These are phyloP conservation scores for Thaumatotibia leucotreta DNA, from an alignment of 1,140 invertebrate genomes.

Conservation along the genomic window DNA sequence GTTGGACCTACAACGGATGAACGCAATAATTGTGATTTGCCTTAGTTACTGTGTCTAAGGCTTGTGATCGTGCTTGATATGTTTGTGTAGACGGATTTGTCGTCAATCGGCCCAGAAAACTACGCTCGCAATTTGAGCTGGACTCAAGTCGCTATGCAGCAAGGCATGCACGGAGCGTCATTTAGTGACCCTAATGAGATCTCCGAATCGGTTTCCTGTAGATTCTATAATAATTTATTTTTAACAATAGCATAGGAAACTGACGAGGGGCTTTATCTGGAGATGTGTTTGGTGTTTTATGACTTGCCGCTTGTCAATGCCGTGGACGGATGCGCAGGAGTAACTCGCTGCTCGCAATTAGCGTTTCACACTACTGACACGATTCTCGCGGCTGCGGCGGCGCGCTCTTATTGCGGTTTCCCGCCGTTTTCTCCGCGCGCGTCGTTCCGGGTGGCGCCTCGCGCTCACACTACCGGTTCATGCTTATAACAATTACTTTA, in stretches of 20 bases:
- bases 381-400: constrained; percentile 55
- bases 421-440: constrained; percentile 66
- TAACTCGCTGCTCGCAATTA: constrained; percentile 58
- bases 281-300: constrained; percentile 26
- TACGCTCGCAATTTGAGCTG: constrained; percentile 70
- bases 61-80: constrained; percentile 48
- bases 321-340: constrained; percentile 11
- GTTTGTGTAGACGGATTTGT: constrained; percentile 44
- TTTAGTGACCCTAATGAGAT: constrained; percentile 63
- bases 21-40: constrained; percentile 72
- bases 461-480: constrained; percentile 47
- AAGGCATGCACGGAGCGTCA: constrained; percentile 65
- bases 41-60: constrained; percentile 70
- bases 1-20: constrained; percentile 40
- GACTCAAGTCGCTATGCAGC: constrained; percentile 65
- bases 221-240: constrained; percentile 74
- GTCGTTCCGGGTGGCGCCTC: constrained; percentile 70
- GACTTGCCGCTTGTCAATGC: constrained; percentile 48
- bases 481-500: constrained; percentile 50
- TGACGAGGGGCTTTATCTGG: constrained; percentile 68
- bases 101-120: constrained; percentile 47
- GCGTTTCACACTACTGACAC: constrained; percentile 74
- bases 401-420: constrained; percentile 64
- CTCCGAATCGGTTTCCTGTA: constrained; percentile 75
- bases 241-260: constrained; percentile 69